phyloP scores from a whole-genome alignment of 1,140 invertebrate genomes.

The Neomicropteryx cornuta region DNA sequence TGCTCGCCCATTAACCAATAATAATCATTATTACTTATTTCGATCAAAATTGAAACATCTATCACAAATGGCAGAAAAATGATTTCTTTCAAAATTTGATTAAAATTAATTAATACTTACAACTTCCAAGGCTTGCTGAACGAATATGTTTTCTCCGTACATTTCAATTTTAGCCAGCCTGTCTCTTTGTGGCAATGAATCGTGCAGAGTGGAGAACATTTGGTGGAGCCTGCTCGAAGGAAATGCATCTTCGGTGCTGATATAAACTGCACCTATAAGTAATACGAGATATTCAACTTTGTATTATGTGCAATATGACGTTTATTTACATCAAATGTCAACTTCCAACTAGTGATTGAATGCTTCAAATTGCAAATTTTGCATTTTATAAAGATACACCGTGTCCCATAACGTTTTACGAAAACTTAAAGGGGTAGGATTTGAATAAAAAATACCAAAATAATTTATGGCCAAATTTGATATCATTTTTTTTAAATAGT shows the following conservation, averaged over 20 bases:
- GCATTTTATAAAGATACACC: no score
- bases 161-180: conserved; percentile 8
- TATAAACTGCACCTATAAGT: conserved; percentile 52
- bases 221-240: conserved; percentile 54
- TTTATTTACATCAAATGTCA: not conserved
- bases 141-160: conserved; percentile 14
- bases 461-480: no score
- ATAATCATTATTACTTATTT: no score
- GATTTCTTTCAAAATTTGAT: no score
- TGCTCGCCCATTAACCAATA: no score
- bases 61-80: no score
- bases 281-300: not conserved
- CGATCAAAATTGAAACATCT: no score
- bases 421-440: conserved; percentile 2
- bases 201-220: conserved; percentile 17
- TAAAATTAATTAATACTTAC: conserved; percentile 2
- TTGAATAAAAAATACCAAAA: not conserved
- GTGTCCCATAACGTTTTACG: no score
- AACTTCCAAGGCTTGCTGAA: conserved; percentile 9
- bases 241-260: conserved; percentile 67
- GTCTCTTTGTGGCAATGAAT: not conserved
- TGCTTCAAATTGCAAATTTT: not conserved
- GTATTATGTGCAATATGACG: not conserved
- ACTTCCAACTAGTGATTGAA: not conserved
- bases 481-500: conserved; percentile 6